Evolutionary conservation across 2,797 vertebrate genomes (phyloP), one percentile per base, ranked within the genome.

Genomic region (Alosa sapidissima): DNA sequence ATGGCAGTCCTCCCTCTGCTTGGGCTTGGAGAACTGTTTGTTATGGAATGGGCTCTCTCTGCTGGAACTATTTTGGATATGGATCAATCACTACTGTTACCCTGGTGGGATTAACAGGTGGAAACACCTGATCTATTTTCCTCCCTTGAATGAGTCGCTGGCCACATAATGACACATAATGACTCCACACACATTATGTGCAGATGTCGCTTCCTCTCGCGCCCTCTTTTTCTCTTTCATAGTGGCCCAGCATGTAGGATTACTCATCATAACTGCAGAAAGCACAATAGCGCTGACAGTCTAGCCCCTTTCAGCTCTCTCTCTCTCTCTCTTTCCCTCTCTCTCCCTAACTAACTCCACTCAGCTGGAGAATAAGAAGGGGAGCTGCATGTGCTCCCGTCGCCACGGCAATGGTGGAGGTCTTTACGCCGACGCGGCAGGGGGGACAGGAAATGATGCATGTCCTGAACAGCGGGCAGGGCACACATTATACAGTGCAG

Each of bases 341-440:
- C 62, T 65, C 62, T 65, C 62, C 33, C 62, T 24, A 68, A 33
- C 62, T 36, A 13, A 36, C 65, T 72, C 33, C 33, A 21, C 72
- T 78, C 72, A 78, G 72, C 72, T 78, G 72, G 33, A 36, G 65
- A 72, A 58, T 10, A 33, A 41, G 54, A 41, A 84, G 24, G 87
- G 41, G 33, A 85, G 2, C n/a, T 14, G 82, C 65, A 84, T 81
- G 16, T 86, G 87, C 81, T 87, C 85, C 87, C 86, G 88, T 90
- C 88, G 83, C 89, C 81, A 83, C 81, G 84, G 90, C 83, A 90
- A 87, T 81, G 54, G 54, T 55, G 45, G 87, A 90, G 83, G 89
- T 81, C 89, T 91, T 91, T 81, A 90, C 86, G 81, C 68, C 72
- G 41, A 84, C 85, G 33, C 90, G 88, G 90, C 84, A 54, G 90